phyloP scores from a whole-genome alignment of 53 echinoderm and acorn worm species.

The Holothuria leucospilota region DNA sequence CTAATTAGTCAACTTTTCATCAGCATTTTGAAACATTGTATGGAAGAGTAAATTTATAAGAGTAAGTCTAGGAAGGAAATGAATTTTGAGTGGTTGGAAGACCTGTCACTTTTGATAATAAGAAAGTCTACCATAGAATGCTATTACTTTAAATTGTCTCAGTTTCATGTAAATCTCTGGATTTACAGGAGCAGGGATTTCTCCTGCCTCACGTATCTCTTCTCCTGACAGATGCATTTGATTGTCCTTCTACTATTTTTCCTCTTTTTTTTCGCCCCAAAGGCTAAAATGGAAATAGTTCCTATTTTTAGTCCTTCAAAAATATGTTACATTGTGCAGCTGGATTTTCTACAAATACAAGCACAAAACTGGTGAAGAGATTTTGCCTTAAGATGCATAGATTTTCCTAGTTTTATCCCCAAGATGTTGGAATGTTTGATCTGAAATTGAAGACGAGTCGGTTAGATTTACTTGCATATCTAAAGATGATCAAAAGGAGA shows the following conservation, averaged over 20 bases:
- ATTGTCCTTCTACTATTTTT: neutral
- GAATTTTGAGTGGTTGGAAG: too few species aligned
- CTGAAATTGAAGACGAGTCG: slow-evolving; percentile 52
- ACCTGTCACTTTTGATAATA: too few species aligned
- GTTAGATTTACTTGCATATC: slow-evolving; percentile 17
- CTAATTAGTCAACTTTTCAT: too few species aligned
- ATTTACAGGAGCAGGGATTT: too few species aligned
- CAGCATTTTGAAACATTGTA: too few species aligned
- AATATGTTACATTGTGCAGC: too few species aligned
- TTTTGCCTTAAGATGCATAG: slow-evolving; percentile 1
- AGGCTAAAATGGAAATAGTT: neutral
- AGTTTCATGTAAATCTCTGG: too few species aligned
- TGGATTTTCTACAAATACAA: slow-evolving; percentile 11
- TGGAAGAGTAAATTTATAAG: too few species aligned
- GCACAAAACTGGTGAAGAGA: neutral
- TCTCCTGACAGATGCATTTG: neutral
- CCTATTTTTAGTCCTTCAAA: neutral
- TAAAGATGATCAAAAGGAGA: too few species aligned
- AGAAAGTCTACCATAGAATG: too few species aligned
- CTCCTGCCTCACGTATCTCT: neutral
- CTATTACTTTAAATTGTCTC: too few species aligned
- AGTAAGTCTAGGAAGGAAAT: too few species aligned
- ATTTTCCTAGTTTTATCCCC: slow-evolving; percentile 10
- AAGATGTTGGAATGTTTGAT: slow-evolving; percentile 37
- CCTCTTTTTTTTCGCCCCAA: neutral